Conservation (phyloP, 2,888 invertebrate species). For the Vannuccia rotundouncinata region DNA sequence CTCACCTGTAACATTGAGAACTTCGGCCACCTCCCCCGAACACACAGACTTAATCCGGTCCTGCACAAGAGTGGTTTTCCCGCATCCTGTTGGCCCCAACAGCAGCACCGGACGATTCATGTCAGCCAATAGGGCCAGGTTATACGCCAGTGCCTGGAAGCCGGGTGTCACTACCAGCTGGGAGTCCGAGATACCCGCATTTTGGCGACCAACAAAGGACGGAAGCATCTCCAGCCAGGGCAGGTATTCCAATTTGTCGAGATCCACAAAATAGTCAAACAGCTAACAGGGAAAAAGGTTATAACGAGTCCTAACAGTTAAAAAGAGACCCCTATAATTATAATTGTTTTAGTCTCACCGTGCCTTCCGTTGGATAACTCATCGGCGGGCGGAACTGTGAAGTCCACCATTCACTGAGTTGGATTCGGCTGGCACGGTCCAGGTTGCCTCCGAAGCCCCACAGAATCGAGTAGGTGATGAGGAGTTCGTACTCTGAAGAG, state of each 20-base stretch:
- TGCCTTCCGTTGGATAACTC: slow-evolving; percentile 48
- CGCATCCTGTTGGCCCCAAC: slow-evolving; percentile 54
- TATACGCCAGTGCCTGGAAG: slow-evolving; percentile 49
- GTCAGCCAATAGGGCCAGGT: slow-evolving; percentile 53
- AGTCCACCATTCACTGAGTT: background rate
- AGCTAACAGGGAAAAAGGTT: slow-evolving; percentile 42
- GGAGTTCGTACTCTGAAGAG: slow-evolving; percentile 51
- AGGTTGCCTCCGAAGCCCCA: slow-evolving; percentile 55
- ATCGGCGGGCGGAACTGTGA: background rate
- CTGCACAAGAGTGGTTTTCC: slow-evolving; percentile 53
- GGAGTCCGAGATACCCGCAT: slow-evolving; percentile 51
- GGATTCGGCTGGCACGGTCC: slow-evolving; percentile 44
- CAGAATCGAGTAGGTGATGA: slow-evolving; percentile 52
- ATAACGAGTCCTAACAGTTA: background rate
- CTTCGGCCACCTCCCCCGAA: slow-evolving; percentile 56
- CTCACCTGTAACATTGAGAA: slow-evolving; percentile 39
- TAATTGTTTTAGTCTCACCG: slow-evolving; percentile 43
- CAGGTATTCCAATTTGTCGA: slow-evolving; percentile 51
- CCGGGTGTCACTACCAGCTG: slow-evolving; percentile 53
- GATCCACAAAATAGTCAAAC: slow-evolving; percentile 54
- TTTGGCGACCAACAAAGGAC: slow-evolving; percentile 49
- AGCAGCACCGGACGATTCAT: slow-evolving; percentile 52
- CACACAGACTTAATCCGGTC: slow-evolving; percentile 54
- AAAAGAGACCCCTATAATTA: background rate
- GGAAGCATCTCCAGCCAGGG: slow-evolving; percentile 51